Base-by-base conservation (phyloP, 2,113 vertebrate species). In the Myotis davidii region DNA sequence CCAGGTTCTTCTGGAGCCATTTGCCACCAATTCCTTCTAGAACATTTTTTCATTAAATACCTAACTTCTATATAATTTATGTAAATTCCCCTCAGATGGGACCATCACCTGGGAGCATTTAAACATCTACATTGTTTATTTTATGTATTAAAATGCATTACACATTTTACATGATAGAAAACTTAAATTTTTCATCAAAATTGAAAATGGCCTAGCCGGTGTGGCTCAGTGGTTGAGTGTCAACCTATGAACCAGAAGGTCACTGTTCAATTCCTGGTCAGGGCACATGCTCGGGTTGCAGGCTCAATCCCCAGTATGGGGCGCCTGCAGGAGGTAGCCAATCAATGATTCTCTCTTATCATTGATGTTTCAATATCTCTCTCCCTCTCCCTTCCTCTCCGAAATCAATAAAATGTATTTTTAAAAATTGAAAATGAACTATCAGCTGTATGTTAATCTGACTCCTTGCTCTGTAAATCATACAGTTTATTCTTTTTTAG, bases 141-240 rank as follows among this genome's bases (percentile, higher is more conserved):
- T 85, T 70, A 79, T 54, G 7, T 77, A 69, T 76, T 85, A 94
- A 77, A 77, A 87, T 69, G 79, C 32, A 6, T 79, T 79, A 79
- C 20, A 61, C 39, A 37, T 86, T 83, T 73, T 37, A 61, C 18
- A 6, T 34, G 48, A 42, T 21, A 91, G 45, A 39, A 92, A 91
- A 93, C 4, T 34, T 34, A 14, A 87, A n/a, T 56, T 94, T 93
- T 96, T 85, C 78, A 89, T 77, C 81, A 59, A 78, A 91, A 86
- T 83, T 69, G 23, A 42, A 83, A 83, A 85, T 85, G 83, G 48
- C 10, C 13, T 34, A 78, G 25, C 59, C 8, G 10, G 59, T 11
- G 59, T 61, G 59, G 59, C 25, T 61, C 59, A 61, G 59, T 61
- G 21, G 59, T 61, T 61, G 59, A 11, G 59, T 61, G 59, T 27